Conservation (phyloP, 1,140 invertebrate genomes). For the Chionoecetes opilio region DNA sequence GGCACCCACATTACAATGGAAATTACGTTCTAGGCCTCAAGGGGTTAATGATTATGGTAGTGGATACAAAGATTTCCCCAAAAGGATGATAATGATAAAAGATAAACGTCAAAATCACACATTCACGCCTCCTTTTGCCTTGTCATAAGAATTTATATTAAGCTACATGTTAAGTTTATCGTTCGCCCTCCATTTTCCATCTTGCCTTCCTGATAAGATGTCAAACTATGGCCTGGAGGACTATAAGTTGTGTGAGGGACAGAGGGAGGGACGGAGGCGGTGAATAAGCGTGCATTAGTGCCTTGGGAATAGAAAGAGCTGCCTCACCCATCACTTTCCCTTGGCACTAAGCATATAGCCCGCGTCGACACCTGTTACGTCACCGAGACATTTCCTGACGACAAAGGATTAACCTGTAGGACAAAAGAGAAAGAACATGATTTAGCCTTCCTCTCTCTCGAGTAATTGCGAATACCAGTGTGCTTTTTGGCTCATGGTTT, state of each 20-base stretch:
- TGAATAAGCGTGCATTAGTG: neutral
- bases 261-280: neutral
- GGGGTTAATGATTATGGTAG: no score
- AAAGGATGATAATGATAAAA: no score
- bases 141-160: no score
- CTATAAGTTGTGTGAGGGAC: neutral
- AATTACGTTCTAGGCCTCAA: no score
- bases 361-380: neutral
- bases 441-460: neutral
- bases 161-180: no score
- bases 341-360: neutral
- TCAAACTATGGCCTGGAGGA: no score
- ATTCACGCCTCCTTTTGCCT: no score
- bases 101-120: no score
- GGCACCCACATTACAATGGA: no score
- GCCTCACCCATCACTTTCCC: neutral
- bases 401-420: neutral
- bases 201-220: no score
- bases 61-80: no score
- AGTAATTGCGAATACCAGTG: neutral
- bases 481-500: neutral
- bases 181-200: no score
- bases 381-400: neutral
- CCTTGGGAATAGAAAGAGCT: neutral
- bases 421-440: neutral